Evolutionary conservation across 2,113 vertebrate genomes (phyloP).

Genomic region (Echinops telfairi): DNA sequence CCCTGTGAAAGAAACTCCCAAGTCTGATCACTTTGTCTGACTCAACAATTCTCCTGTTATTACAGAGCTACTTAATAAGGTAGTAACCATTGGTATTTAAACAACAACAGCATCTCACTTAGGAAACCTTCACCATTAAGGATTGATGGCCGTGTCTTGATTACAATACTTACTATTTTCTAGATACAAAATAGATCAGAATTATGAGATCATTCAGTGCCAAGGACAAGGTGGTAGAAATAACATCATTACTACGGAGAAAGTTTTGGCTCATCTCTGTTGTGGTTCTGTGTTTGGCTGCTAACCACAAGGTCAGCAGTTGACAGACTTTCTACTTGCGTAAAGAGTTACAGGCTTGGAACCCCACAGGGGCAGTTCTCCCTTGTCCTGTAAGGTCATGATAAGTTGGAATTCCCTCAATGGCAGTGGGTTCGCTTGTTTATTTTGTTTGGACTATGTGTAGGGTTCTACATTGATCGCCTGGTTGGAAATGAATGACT

Average conservation of each 20-base stretch:
- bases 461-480: not conserved
- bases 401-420: too few species aligned
- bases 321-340: too few species aligned
- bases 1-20: not conserved
- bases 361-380: too few species aligned
- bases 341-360: too few species aligned
- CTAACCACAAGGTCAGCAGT: too few species aligned
- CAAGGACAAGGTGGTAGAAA: not conserved
- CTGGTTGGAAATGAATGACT: constrained; percentile 47
- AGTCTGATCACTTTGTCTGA: not conserved
- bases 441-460: not conserved
- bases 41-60: not conserved
- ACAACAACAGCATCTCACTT: not conserved
- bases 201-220: not conserved
- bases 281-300: too few species aligned
- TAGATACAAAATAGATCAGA: constrained; percentile 12
- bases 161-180: not conserved
- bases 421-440: too few species aligned
- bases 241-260: not conserved
- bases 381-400: too few species aligned
- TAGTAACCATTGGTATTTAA: not conserved
- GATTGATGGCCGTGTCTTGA: not conserved
- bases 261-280: not conserved
- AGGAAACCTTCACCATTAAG: not conserved
- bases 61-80: not conserved